Conservation (phyloP, 2,113 vertebrate species). For the Sclerurus mexicanus region DNA sequence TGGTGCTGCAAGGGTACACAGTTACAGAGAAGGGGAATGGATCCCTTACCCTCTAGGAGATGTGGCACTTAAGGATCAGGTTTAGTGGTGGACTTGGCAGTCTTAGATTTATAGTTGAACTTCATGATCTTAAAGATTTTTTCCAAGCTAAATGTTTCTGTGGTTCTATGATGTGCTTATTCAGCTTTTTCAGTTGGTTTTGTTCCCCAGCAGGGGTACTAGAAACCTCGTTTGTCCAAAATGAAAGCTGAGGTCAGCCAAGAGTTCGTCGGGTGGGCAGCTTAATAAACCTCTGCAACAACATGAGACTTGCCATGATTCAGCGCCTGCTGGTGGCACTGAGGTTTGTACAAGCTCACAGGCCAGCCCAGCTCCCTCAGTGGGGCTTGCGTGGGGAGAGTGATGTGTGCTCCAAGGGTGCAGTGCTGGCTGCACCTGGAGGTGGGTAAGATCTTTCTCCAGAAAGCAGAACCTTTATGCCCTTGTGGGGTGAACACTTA, state of each 20-base stretch:
- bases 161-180: background rate
- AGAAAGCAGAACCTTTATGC: background rate
- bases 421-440: background rate
- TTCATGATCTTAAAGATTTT: background rate
- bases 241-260: background rate
- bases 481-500: background rate
- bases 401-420: background rate
- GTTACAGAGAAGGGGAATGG: background rate
- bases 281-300: background rate
- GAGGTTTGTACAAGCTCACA: background rate
- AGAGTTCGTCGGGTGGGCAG: background rate
- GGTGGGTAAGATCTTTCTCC: background rate
- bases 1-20: background rate
- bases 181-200: background rate
- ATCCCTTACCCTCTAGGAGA: background rate
- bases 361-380: background rate
- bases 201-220: background rate
- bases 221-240: background rate
- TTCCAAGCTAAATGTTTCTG: background rate
- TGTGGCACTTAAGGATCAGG: background rate
- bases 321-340: background rate
- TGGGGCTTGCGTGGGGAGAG: background rate
- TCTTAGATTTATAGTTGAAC: background rate
- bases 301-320: background rate
- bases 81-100: background rate